Evolutionary conservation across 2,113 vertebrate genomes (phyloP), one percentile per base, ranked within the genome.

Genomic region (Pelusios castaneus): DNA sequence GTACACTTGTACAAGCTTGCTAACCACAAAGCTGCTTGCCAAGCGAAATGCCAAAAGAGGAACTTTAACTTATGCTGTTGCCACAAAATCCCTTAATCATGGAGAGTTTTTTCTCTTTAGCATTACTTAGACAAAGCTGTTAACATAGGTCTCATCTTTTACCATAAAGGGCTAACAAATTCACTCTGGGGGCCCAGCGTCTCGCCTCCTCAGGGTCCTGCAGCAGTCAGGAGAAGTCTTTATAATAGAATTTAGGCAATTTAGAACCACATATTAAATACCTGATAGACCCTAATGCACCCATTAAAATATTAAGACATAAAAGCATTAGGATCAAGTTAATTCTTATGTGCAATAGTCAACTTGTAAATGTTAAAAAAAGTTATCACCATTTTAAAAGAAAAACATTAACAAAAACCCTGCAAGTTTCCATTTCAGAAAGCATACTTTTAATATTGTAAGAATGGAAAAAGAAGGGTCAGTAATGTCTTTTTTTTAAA

Each of bases 241-340:
- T 94, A 88, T 21, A 95, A 41, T 51, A 84, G 55, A 43, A 87
- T 22, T 81, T 54, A 95, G 10, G 47, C 67, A 96, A 91, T 95
- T 92, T 95, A 54, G 29, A 97, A 93, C 43, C 86, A 94, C 17
- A 75, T 93, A 94, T 88, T 94, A 96, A 95, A 88, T 80, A 90
- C 38, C 87, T 94, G 93, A 91, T 52, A 93, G 77, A 93, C 67
- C 86, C 47, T 92, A 82, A 29, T 75, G 85, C 93, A 94, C 84
- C 27, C 49, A 92, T 82, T 81, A 86, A 95, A 96, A 94, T 92
- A 95, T 84, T 96, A n/a, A 94, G 87, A 96, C 80, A 80, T 27
- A 8, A 95, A 96, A 95, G 25, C 51, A 92, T 45, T 89, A 80
- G 12, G 47, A 84, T 76, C 21, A 80, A 34, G 86, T 52, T 89